Evolutionary conservation across 2,797 vertebrate species (phyloP).

Genomic region (Pterois miles): DNA sequence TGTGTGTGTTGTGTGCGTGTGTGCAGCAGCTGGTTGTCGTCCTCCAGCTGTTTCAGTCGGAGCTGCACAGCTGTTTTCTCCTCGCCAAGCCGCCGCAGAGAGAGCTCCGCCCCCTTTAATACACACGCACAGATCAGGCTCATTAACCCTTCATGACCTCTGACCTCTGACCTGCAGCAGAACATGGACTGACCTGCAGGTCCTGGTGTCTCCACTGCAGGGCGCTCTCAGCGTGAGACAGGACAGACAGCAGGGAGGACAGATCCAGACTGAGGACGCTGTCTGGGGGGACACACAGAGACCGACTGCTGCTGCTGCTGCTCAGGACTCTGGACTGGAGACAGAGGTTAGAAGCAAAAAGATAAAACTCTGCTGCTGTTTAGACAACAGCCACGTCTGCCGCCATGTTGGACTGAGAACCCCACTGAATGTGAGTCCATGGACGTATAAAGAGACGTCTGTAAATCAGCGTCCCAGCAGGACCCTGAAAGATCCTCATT

Average conservation of each 20-base stretch:
- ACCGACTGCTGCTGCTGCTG: conserved; percentile 6
- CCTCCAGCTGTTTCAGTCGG: conserved; percentile 60
- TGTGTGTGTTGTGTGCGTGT: conserved; percentile 32
- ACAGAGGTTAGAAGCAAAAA: neutral
- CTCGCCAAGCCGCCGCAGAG: conserved; percentile 35
- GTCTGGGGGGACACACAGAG: conserved; percentile 25
- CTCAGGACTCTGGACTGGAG: conserved; percentile 71
- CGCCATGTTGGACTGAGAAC: no score
- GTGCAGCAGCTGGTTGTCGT: conserved; percentile 51
- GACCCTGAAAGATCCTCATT: no score
- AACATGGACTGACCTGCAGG: conserved; percentile 67
- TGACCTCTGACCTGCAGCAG: neutral
- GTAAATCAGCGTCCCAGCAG: no score
- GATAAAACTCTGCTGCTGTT: no score
- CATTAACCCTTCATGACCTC: neutral
- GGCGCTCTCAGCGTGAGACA: conserved; percentile 76
- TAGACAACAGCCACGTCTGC: no score
- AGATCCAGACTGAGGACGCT: conserved; percentile 50
- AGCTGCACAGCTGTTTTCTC: conserved; percentile 49
- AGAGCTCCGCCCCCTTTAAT: conserved; percentile 58
- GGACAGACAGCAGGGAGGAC: conserved; percentile 69
- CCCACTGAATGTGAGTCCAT: no score
- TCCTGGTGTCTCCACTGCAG: conserved; percentile 74
- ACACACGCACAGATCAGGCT: neutral
- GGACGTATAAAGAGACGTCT: no score